These are phyloP conservation scores for Empidonax traillii DNA, from an alignment of 2,113 vertebrate genomes.

Conservation along the genomic window DNA sequence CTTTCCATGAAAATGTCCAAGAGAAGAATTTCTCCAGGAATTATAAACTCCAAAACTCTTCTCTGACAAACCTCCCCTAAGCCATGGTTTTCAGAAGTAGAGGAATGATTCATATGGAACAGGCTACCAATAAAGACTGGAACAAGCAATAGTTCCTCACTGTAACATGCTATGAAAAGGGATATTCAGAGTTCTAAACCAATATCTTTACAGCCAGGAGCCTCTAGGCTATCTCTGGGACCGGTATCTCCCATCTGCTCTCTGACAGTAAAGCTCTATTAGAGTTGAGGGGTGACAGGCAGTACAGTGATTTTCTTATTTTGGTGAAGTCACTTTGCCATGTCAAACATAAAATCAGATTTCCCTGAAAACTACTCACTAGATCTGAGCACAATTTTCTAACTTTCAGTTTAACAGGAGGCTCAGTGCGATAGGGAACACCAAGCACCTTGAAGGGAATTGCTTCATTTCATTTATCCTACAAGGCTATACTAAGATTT, in stretches of 20 bases:
- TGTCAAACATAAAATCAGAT: neutral
- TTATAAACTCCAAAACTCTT: neutral
- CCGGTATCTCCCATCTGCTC: neutral
- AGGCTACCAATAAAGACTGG: neutral
- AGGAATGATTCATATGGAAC: constrained; percentile 2
- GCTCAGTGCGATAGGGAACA: neutral
- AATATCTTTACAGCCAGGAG: neutral
- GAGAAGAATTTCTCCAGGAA: constrained; percentile 10
- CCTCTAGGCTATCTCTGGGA: neutral
- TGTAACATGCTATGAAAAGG: neutral
- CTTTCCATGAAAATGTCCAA: neutral
- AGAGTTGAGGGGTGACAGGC: neutral
- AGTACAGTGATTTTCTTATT: neutral
- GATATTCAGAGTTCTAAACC: constrained; percentile 13
- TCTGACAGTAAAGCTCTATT: neutral
- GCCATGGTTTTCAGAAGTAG: neutral
- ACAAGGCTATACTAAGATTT: neutral
- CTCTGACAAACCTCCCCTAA: neutral
- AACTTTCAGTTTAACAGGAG: neutral
- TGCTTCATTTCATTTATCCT: neutral
- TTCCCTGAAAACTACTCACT: neutral
- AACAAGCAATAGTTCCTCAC: neutral
- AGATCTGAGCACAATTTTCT: neutral
- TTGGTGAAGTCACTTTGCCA: neutral
- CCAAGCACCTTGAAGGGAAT: neutral